Evolutionary conservation across 2,888 invertebrate species (phyloP).

Genomic region (Merodon equestris): DNA sequence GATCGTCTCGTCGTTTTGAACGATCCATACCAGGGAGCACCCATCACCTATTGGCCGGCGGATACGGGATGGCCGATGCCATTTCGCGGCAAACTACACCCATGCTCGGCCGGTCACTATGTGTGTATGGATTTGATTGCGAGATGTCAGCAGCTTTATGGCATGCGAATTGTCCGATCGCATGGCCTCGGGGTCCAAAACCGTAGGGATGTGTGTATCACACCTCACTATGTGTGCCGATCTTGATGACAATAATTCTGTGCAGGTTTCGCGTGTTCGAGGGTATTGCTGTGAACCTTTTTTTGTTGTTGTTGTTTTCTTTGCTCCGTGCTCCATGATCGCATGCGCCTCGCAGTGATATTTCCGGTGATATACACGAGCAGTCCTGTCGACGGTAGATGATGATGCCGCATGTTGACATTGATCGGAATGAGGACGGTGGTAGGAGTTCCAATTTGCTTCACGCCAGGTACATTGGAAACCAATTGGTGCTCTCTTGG

Average conservation of each 20-base stretch:
- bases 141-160: constrained; percentile 68
- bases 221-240: constrained; percentile 23
- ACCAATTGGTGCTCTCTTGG: constrained; percentile 14
- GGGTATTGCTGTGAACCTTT: neutral
- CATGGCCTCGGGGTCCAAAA: constrained; percentile 45
- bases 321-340: constrained; percentile 26
- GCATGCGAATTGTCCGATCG: constrained; percentile 68
- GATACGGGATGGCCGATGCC: constrained; percentile 21
- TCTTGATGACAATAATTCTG: constrained; percentile 67
- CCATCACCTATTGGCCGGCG: constrained; percentile 56
- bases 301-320: constrained; percentile 10
- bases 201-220: constrained; percentile 3
- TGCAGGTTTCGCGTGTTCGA: constrained; percentile 64
- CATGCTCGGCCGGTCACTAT: constrained; percentile 38
- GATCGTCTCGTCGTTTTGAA: constrained; percentile 48
- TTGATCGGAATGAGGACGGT: constrained; percentile 6
- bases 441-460: constrained; percentile 36
- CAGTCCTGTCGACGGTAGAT: constrained; percentile 23
- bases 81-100: constrained; percentile 42
- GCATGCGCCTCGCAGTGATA: constrained; percentile 59
- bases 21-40: constrained; percentile 53
- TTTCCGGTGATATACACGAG: constrained; percentile 41
- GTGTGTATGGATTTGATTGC: constrained; percentile 58
- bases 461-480: constrained; percentile 3
- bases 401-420: constrained; percentile 43